These are phyloP conservation scores for Chlorospingus flavigularis DNA, from an alignment of 2,797 vertebrate species.

Conservation along the genomic window DNA sequence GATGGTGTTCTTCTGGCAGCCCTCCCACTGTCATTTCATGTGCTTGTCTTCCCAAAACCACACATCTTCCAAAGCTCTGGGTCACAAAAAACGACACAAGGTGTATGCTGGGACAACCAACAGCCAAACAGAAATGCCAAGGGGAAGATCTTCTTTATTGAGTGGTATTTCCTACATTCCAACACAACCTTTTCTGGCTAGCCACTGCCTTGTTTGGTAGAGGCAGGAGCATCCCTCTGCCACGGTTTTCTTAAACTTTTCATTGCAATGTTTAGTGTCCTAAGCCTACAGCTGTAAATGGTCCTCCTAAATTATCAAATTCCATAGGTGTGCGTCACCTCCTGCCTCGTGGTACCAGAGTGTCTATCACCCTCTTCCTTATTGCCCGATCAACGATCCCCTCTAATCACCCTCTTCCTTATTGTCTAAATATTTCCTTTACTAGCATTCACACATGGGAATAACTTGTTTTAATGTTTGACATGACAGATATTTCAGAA, in stretches of 20 bases:
- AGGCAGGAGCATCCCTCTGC: neutral
- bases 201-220: neutral
- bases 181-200: neutral
- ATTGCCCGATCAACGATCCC: neutral
- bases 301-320: constrained; percentile 9
- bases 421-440: neutral
- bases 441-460: neutral
- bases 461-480: neutral
- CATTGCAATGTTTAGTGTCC: neutral
- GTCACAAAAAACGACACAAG: neutral
- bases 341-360: neutral
- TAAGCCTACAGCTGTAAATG: neutral
- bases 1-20: neutral
- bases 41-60: neutral
- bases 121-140: neutral
- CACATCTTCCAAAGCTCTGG: neutral
- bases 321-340: neutral
- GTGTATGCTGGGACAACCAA: neutral
- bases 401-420: constrained; percentile 42
- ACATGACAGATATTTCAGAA: neutral
- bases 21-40: neutral
- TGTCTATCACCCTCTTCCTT: constrained; percentile 37
- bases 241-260: neutral
- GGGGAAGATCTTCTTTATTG: neutral
- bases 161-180: neutral